Conservation (phyloP, 1,140 invertebrate species). For the Zaprionus nigranus region DNA sequence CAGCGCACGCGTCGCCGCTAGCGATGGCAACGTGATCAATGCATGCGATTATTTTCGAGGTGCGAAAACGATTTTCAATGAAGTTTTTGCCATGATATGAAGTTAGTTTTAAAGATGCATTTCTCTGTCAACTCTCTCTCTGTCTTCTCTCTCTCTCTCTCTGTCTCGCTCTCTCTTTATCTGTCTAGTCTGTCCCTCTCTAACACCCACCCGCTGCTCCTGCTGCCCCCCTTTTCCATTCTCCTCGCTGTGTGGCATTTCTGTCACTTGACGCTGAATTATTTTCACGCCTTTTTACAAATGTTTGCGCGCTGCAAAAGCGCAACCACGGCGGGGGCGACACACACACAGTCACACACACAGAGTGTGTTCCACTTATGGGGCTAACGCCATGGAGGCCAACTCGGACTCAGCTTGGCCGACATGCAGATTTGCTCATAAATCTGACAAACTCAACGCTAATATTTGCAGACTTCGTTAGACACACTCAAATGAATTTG, state of each 20-base stretch:
- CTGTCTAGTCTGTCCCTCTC: not conserved
- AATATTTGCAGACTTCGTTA: constrained; percentile 83
- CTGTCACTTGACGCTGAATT: constrained; percentile 83
- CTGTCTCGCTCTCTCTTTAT: not conserved
- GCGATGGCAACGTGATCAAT: constrained; percentile 43
- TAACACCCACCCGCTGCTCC: not conserved
- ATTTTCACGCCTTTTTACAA: constrained; percentile 83
- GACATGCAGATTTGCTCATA: constrained; percentile 82
- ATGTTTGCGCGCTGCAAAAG: constrained; percentile 74
- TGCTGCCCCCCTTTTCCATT: not conserved
- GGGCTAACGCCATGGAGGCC: constrained; percentile 65
- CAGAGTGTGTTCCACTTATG: constrained; percentile 72
- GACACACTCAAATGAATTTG: constrained; percentile 83
- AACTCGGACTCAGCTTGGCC: constrained; percentile 51
- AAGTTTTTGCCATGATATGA: not conserved
- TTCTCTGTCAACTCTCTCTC: not conserved
- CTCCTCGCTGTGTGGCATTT: constrained; percentile 75
- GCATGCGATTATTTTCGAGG: not conserved
- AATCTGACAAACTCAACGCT: constrained; percentile 83
- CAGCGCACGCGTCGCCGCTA: constrained; percentile 48
- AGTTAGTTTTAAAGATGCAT: not conserved
- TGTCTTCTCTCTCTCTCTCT: not conserved
- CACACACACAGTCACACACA: constrained; percentile 31
- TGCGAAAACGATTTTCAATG: not conserved
- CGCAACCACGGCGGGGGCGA: constrained; percentile 76